phyloP scores from a whole-genome alignment of 2,113 vertebrate species.

The Aix galericulata region DNA sequence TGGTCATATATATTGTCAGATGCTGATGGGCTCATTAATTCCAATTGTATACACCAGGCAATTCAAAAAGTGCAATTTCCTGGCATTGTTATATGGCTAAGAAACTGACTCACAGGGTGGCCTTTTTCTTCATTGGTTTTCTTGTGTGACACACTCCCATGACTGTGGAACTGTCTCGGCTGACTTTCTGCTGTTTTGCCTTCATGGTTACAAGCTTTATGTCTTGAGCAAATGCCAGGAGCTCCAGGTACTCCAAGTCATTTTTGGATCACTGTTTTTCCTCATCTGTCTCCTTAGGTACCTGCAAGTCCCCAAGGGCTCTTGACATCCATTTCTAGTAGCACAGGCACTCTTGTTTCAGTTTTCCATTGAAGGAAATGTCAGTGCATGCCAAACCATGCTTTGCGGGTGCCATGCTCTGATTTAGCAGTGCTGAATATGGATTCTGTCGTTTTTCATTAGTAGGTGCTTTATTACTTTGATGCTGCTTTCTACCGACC shows the following conservation, averaged over 20 bases:
- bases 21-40: not conserved
- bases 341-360: not conserved
- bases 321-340: not conserved
- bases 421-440: not conserved
- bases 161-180: not conserved
- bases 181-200: not conserved
- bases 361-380: not conserved
- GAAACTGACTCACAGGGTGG: not conserved
- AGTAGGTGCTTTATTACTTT: constrained; percentile 15
- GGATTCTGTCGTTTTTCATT: not conserved
- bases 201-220: not conserved
- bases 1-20: not conserved
- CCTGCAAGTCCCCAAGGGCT: not conserved
- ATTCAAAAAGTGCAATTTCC: not conserved
- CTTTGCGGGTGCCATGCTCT: not conserved
- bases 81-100: not conserved
- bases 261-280: not conserved
- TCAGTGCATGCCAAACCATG: not conserved
- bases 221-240: not conserved
- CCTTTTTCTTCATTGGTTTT: not conserved
- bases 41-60: not conserved
- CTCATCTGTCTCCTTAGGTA: not conserved
- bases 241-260: not conserved
- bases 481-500: not conserved
- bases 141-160: not conserved